phyloP scores from a whole-genome alignment of 2,113 vertebrate species.

The Serilophus lunatus region DNA sequence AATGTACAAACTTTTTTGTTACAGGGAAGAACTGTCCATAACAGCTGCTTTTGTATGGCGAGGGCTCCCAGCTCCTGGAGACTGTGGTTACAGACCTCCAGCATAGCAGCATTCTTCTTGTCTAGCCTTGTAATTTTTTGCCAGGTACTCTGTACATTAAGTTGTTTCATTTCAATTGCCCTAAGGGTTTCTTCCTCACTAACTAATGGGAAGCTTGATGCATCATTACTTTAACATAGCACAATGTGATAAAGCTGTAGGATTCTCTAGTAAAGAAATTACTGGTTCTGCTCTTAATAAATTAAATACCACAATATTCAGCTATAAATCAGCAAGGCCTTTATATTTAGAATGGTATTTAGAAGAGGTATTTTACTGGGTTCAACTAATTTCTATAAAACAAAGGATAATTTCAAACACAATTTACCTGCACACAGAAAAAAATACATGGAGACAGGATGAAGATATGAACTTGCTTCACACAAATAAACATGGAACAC shows the following conservation, averaged over 20 bases:
- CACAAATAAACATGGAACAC: background rate
- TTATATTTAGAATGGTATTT: background rate
- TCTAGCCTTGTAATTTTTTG: constrained; percentile 41
- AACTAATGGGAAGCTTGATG: constrained; percentile 54
- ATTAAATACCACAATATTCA: constrained; percentile 41
- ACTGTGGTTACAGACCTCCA: constrained; percentile 23
- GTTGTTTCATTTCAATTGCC: constrained; percentile 51
- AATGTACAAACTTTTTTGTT: background rate
- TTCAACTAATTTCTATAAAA: background rate
- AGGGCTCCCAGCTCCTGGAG: background rate
- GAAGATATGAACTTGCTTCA: background rate
- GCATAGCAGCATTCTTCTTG: background rate
- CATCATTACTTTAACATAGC: constrained; percentile 30
- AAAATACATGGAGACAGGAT: background rate
- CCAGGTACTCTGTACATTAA: constrained; percentile 35
- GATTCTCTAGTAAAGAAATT: constrained; percentile 36
- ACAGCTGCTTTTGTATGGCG: background rate
- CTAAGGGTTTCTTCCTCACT: constrained; percentile 38
- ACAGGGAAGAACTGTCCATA: background rate
- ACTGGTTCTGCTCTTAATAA: constrained; percentile 30
- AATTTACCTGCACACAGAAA: background rate
- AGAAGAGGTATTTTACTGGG: background rate
- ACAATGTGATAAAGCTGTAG: constrained; percentile 26
- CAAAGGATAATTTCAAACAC: background rate
- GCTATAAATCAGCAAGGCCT: background rate